Percentiles rank a stretch among this genome's conserved stretches.
These are phyloP conservation scores for Formica selysi DNA, from an alignment of 1,140 invertebrate species.

Conservation along the genomic window DNA sequence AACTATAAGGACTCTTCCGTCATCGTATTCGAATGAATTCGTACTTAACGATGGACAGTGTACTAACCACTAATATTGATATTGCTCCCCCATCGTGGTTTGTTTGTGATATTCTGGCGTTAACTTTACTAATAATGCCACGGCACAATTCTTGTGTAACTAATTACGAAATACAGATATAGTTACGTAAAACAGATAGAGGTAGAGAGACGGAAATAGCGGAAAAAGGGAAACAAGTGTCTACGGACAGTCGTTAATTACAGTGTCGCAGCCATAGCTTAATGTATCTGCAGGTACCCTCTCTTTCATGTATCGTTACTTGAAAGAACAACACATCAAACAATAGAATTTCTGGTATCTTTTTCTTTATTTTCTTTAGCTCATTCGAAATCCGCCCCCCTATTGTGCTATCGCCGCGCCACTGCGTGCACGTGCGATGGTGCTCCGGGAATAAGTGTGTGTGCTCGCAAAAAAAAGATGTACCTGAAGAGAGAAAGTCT, in stretches of 20 bases:
- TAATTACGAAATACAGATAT: constrained; percentile 49
- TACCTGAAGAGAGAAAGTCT: constrained; percentile 59
- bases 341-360: constrained; percentile 18
- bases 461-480: constrained; percentile 53
- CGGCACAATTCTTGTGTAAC: constrained; percentile 37
- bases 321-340: constrained; percentile 38
- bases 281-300: constrained; percentile 84
- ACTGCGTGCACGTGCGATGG: constrained; percentile 81
- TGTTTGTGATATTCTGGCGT: constrained; percentile 43
- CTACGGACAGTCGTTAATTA: constrained; percentile 77
- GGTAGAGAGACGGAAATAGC: constrained; percentile 62
- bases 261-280: constrained; percentile 85
- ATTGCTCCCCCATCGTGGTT: constrained; percentile 51
- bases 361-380: constrained; percentile 30
- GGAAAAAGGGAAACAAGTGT: constrained; percentile 61
- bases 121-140: constrained; percentile 51
- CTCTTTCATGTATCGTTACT: constrained; percentile 58
- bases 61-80: constrained; percentile 54
- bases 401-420: constrained; percentile 82
- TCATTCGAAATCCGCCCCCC: constrained; percentile 48
- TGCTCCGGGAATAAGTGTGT: constrained; percentile 64
- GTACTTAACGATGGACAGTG: constrained; percentile 53
- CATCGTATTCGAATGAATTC: constrained; percentile 41
- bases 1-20: constrained; percentile 51
- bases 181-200: constrained; percentile 66